These are phyloP conservation scores for Dendrolimus pini DNA, from an alignment of 2,888 invertebrate species.

Conservation along the genomic window DNA sequence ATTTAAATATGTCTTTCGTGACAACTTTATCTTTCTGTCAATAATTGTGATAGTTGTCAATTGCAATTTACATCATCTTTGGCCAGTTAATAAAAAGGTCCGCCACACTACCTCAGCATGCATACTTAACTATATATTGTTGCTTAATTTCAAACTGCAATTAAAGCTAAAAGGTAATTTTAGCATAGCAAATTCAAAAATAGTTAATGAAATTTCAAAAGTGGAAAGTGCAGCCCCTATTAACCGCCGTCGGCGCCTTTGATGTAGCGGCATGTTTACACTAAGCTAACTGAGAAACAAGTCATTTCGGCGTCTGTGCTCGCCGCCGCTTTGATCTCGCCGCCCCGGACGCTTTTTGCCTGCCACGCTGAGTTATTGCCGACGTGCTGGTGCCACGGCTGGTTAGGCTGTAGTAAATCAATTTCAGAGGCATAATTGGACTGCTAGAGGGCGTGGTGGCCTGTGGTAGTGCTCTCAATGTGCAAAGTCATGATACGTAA, in stretches of 20 bases:
- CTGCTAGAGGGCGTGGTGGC: constrained; percentile 2
- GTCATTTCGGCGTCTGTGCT: constrained; percentile 57
- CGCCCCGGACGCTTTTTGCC: constrained; percentile 45
- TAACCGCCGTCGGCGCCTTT: constrained; percentile 49
- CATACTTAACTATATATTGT: too few relatives aligned
- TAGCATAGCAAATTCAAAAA: too few relatives aligned
- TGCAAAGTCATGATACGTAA: neutral
- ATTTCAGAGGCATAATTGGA: neutral
- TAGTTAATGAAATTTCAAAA: neutral
- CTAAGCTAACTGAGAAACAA: constrained; percentile 71
- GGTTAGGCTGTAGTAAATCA: constrained; percentile 1
- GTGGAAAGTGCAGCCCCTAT: constrained; percentile 12
- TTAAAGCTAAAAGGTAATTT: too few relatives aligned
- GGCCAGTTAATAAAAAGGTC: too few relatives aligned
- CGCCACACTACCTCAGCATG: too few relatives aligned
- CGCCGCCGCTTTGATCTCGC: constrained; percentile 61
- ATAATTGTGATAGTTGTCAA: too few relatives aligned
- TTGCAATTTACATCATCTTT: too few relatives aligned
- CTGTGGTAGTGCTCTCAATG: neutral
- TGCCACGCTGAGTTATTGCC: constrained; percentile 41
- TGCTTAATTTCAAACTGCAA: too few relatives aligned
- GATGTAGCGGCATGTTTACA: constrained; percentile 70
- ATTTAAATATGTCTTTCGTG: too few relatives aligned
- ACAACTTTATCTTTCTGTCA: too few relatives aligned
- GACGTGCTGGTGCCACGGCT: constrained; percentile 23